These are phyloP conservation scores for Columbina picui DNA, from an alignment of 2,113 vertebrate genomes.

Conservation along the genomic window DNA sequence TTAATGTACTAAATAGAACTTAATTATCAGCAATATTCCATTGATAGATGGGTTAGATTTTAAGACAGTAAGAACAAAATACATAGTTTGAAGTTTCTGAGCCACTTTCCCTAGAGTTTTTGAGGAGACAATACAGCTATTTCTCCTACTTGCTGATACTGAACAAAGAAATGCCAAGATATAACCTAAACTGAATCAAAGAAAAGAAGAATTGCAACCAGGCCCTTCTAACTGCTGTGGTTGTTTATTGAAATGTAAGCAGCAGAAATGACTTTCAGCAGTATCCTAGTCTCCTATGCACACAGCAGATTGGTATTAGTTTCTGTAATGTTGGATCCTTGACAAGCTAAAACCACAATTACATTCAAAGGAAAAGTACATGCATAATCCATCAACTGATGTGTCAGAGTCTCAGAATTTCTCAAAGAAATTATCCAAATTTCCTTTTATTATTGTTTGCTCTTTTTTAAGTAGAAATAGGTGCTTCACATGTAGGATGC, in stretches of 20 bases:
- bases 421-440: neutral
- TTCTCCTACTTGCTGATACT: neutral
- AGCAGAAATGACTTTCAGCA: neutral
- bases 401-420: neutral
- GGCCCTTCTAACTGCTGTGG: neutral
- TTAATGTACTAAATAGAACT: conserved; percentile 62
- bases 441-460: neutral
- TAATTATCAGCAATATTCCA: conserved; percentile 24
- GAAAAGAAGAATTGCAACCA: neutral
- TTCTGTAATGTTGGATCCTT: neutral
- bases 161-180: neutral
- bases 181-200: neutral
- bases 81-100: neutral
- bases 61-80: neutral
- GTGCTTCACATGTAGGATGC: fast-evolving
- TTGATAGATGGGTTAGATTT: neutral
- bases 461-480: neutral
- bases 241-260: neutral
- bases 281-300: neutral
- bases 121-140: neutral
- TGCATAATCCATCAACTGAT: neutral
- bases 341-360: neutral
- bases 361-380: neutral
- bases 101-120: neutral
- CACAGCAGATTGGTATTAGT: neutral